Conservation (phyloP, 2,888 invertebrate genomes). For the Oxystoma pomonae region DNA sequence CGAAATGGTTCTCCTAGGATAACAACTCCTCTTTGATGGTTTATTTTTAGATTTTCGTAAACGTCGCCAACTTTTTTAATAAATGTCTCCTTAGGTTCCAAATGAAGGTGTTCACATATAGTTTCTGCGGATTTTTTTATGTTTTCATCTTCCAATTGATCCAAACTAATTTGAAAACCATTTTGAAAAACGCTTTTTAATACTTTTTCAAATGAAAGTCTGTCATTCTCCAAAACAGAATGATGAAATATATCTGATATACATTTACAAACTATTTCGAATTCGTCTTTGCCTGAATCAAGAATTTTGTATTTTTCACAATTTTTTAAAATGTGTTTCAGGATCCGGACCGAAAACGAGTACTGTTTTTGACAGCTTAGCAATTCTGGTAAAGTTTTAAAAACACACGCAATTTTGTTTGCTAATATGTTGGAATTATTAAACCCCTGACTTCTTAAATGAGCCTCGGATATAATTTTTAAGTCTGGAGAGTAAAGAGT, state of each 20-base stretch:
- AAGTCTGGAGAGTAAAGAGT: constrained; percentile 84
- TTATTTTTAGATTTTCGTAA: constrained; percentile 80
- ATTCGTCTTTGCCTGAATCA: constrained; percentile 51
- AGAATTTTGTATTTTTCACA: constrained; percentile 59
- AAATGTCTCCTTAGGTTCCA: constrained; percentile 61
- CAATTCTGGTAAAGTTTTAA: constrained; percentile 50
- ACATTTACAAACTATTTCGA: constrained; percentile 65
- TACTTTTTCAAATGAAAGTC: constrained; percentile 75
- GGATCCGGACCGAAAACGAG: constrained; percentile 77
- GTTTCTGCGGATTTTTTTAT: constrained; percentile 51
- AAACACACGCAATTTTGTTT: constrained; percentile 72
- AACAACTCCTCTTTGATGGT: constrained; percentile 69
- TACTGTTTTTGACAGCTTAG: constrained; percentile 75
- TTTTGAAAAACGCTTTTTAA: constrained; percentile 84
- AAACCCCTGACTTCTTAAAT: constrained; percentile 73
- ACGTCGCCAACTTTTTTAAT: constrained; percentile 59
- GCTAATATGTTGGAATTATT: constrained; percentile 65
- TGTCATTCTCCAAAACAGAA: constrained; percentile 79
- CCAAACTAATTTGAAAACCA: constrained; percentile 48
- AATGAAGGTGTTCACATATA: constrained; percentile 58
- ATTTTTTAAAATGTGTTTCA: constrained; percentile 75
- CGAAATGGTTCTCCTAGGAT: constrained; percentile 74
- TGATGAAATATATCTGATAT: constrained; percentile 83
- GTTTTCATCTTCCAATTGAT: constrained; percentile 35
- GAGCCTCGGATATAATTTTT: constrained; percentile 75